Evolutionary conservation across 1,140 invertebrate species (phyloP).

Genomic region (Caerostris extrusa): DNA sequence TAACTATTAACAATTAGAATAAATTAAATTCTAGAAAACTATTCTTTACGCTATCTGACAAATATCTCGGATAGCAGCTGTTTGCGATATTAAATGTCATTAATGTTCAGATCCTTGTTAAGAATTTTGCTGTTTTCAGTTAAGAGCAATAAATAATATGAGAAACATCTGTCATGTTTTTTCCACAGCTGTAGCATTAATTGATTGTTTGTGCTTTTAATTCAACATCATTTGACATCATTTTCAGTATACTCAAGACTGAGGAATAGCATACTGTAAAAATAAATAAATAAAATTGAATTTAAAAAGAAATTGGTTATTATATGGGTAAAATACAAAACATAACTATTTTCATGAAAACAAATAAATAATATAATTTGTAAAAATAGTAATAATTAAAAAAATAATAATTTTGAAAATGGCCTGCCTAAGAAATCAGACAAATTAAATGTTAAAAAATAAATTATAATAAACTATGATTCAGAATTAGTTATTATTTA

Average conservation of each 20-base stretch:
- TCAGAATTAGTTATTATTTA: too few species aligned
- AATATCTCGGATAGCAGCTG: constrained; percentile 71
- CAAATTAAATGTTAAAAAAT: too few species aligned
- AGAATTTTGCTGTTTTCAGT: constrained; percentile 47
- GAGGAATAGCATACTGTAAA: constrained; percentile 72
- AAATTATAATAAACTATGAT: too few species aligned
- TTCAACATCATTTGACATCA: constrained; percentile 53
- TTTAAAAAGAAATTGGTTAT: too few species aligned
- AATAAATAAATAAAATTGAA: not conserved
- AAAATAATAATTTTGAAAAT: too few species aligned
- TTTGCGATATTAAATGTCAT: constrained; percentile 66
- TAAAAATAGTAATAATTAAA: too few species aligned
- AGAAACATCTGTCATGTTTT: constrained; percentile 70
- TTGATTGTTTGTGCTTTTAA: constrained; percentile 63
- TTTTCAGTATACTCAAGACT: constrained; percentile 57
- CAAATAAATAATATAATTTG: too few species aligned
- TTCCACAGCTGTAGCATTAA: constrained; percentile 72
- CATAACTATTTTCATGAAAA: too few species aligned
- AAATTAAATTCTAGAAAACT: too few species aligned
- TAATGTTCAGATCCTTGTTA: constrained; percentile 8
- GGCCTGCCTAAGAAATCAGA: too few species aligned
- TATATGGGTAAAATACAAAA: too few species aligned
- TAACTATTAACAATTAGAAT: not conserved
- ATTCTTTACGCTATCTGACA: constrained; percentile 48
- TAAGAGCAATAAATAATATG: constrained; percentile 52